A percentile compares a stretch with the other conserved stretches of the same genome.
Evolutionary conservation across 2,797 vertebrate species (phyloP).

Genomic region (Amblyraja radiata): DNA sequence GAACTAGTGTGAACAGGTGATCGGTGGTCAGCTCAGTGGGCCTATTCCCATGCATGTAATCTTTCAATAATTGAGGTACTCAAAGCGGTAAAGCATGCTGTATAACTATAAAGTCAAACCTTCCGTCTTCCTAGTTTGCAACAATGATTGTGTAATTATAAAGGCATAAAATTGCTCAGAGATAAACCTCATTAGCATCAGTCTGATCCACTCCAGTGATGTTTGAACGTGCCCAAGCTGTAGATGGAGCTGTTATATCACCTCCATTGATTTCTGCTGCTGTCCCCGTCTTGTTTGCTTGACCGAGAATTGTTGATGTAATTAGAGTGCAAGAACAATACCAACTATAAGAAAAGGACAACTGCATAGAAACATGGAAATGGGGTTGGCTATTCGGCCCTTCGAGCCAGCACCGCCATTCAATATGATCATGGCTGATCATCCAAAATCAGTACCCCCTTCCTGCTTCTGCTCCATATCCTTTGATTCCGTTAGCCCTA

Average conservation of each 20-base stretch:
- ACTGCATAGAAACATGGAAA: background rate
- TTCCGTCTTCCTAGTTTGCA: background rate
- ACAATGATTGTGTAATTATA: background rate
- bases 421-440: too few species aligned
- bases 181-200: background rate
- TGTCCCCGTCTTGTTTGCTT: constrained; percentile 11
- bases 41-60: too few species aligned
- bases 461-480: too few species aligned
- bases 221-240: background rate
- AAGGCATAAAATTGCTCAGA: background rate
- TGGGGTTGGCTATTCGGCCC: too few species aligned
- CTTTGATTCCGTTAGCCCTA: too few species aligned
- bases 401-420: too few species aligned
- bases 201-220: background rate
- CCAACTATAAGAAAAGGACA: background rate
- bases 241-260: constrained; percentile 20
- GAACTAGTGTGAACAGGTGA: too few species aligned
- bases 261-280: background rate
- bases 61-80: background rate
- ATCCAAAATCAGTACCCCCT: too few species aligned
- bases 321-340: background rate
- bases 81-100: background rate
- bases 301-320: background rate
- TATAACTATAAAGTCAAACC: background rate
- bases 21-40: too few species aligned